phyloP scores from a whole-genome alignment of 2,113 vertebrate genomes.

The Aptenodytes forsteri region DNA sequence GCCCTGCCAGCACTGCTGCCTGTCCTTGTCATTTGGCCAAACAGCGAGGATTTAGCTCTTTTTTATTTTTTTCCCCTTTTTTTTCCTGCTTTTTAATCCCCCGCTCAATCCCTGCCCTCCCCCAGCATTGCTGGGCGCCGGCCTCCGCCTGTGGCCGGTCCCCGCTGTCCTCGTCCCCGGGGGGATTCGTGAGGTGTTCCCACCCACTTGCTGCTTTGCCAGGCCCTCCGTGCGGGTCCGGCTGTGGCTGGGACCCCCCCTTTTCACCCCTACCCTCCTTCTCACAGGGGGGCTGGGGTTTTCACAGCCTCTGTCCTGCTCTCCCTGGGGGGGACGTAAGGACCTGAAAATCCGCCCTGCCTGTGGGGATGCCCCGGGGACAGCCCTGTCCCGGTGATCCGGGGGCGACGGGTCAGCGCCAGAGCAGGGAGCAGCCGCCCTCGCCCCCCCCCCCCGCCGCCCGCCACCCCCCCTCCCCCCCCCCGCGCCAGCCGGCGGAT shows the following conservation, averaged over 20 bases:
- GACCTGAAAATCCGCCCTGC: not conserved
- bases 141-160: accelerated
- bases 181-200: not conserved
- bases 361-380: not conserved
- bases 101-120: conserved; percentile 37
- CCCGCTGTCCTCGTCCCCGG: not conserved
- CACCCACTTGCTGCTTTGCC: not conserved
- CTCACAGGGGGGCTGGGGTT: accelerated
- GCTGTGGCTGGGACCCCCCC: not conserved
- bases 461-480: too few species aligned
- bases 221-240: not conserved
- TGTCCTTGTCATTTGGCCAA: conserved; percentile 55
- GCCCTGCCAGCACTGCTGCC: not conserved
- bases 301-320: not conserved
- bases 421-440: not conserved
- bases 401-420: not conserved
- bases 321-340: not conserved
- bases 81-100: conserved; percentile 33
- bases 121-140: not conserved
- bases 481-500: not conserved
- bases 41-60: conserved; percentile 16
- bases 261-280: not conserved
- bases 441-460: too few species aligned
- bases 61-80: not conserved
- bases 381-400: not conserved